These are phyloP conservation scores for Hemibagrus wyckioides DNA, from an alignment of 2,113 vertebrate species.

Conservation along the genomic window DNA sequence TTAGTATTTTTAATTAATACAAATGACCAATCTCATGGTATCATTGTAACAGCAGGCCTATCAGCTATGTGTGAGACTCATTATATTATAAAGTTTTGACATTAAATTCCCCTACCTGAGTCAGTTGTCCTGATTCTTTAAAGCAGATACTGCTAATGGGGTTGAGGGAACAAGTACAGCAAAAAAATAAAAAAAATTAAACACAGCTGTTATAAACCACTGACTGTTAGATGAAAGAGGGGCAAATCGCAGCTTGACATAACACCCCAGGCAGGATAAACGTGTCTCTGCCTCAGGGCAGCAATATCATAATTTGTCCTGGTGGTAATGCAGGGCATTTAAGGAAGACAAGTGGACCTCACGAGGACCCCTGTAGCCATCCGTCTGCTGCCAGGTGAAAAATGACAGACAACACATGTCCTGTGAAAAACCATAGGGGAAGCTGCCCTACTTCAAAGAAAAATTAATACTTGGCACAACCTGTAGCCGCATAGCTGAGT, in stretches of 20 bases:
- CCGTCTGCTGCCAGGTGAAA: conserved; percentile 65
- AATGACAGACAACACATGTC: conserved; percentile 64
- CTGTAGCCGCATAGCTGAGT: conserved; percentile 42
- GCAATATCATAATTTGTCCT: conserved; percentile 67
- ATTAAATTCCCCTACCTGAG: not conserved
- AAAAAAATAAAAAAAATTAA: conserved; percentile 64
- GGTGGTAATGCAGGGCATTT: conserved; percentile 61
- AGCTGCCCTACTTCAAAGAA: conserved; percentile 58
- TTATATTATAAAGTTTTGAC: not conserved
- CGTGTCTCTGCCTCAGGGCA: conserved; percentile 61
- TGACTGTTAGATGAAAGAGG: conserved; percentile 46
- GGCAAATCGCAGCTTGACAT: conserved; percentile 39
- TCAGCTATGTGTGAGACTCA: not conserved
- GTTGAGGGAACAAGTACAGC: conserved; percentile 18
- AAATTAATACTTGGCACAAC: conserved; percentile 68
- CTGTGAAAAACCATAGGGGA: conserved; percentile 47
- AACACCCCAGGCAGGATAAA: conserved; percentile 64
- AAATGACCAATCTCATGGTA: not conserved
- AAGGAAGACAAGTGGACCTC: conserved; percentile 65
- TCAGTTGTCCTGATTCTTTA: not conserved
- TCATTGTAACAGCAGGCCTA: not conserved
- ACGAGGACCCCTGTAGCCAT: conserved; percentile 59
- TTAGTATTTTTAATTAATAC: not conserved
- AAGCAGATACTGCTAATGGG: conserved; percentile 20
- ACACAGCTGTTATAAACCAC: conserved; percentile 46